Evolutionary conservation across 2,888 invertebrate genomes (phyloP), one percentile per base, ranked within the genome.

Genomic region (Nephrotoma guestfalica): DNA sequence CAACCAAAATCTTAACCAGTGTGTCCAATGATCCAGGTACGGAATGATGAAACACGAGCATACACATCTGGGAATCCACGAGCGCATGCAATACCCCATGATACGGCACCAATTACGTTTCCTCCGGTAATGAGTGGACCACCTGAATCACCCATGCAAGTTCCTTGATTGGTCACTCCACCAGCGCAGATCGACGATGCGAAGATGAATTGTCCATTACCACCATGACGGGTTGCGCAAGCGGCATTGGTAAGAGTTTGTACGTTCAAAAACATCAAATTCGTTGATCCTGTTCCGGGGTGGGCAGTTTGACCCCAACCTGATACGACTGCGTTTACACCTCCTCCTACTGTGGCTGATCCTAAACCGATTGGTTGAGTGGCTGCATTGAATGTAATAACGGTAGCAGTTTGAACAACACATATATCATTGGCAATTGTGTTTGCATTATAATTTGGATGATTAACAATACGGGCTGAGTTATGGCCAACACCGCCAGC

Each of bases 31-130:
- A 91, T 91, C 91, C 91, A 91, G 5, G 90, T 87, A 3, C 90
- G 89, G 4, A 91, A 87, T 6, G 90, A 90, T 2, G 91, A 90
- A 13, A 91, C 89, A 87, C 90, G 91, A 0, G 91, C 90, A 86
- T 91, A 91, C 90, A 91, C 90, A 47, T 91, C 91, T 0, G 91
- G 91, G 18, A 89, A 89, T 11, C 91, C 91, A 6, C 89, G 90
- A 1, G 90, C 91, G 43, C 91, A 91, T 4, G 84, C 41, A 86
- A 90, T 91, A 41, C 91, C 91, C 91, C 91, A 91, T 2, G 91
- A 91, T 0, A 91, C 91, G 6, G 91, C 89, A 13, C 91, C 91
- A 42, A 91, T 90, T 1, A 91, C 88, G 87, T 90, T 90, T 86
- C 89, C 89, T 15, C 91, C 89, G 0, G 90, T 90, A 0, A 90